phyloP scores from a whole-genome alignment of 2,113 vertebrate genomes.

The Engraulis encrasicolus region DNA sequence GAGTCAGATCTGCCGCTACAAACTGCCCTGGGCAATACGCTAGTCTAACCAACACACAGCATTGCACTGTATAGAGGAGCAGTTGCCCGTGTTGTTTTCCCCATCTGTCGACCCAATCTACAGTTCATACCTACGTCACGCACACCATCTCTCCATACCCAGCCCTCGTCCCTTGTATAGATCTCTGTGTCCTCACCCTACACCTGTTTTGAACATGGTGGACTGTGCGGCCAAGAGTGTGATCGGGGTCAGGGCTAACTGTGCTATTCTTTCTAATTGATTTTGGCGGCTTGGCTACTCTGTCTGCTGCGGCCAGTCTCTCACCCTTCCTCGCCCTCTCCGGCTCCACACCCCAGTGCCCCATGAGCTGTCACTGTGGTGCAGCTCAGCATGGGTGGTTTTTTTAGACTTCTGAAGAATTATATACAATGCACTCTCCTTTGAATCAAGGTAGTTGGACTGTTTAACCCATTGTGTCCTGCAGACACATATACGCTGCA shows the following conservation, averaged over 20 bases:
- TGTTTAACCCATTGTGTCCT: too few species aligned
- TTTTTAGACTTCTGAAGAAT: too few species aligned
- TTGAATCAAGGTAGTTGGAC: too few species aligned
- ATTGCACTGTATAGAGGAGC: slow-evolving; percentile 27
- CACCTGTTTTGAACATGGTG: neutral
- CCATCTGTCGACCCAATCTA: slow-evolving; percentile 24
- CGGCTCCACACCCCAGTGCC: neutral
- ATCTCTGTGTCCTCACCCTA: slow-evolving; percentile 7
- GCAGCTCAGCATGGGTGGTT: slow-evolving; percentile 58
- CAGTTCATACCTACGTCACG: too few species aligned
- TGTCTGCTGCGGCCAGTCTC: slow-evolving; percentile 24
- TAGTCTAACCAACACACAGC: neutral
- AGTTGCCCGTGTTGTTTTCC: slow-evolving; percentile 7
- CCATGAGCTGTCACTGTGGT: slow-evolving; percentile 52
- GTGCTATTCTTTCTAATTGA: slow-evolving; percentile 26
- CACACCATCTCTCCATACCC: slow-evolving; percentile 26
- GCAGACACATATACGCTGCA: too few species aligned
- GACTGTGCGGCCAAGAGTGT: neutral
- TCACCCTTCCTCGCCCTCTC: slow-evolving; percentile 41
- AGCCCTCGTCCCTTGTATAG: slow-evolving; percentile 19
- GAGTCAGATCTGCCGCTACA: slow-evolving; percentile 27
- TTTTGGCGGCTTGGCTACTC: neutral
- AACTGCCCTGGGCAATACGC: slow-evolving; percentile 26
- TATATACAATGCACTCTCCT: too few species aligned
- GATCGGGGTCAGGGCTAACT: slow-evolving; percentile 8